phyloP scores from a whole-genome alignment of 1,140 invertebrate genomes.

The Colletes latitarsis region DNA sequence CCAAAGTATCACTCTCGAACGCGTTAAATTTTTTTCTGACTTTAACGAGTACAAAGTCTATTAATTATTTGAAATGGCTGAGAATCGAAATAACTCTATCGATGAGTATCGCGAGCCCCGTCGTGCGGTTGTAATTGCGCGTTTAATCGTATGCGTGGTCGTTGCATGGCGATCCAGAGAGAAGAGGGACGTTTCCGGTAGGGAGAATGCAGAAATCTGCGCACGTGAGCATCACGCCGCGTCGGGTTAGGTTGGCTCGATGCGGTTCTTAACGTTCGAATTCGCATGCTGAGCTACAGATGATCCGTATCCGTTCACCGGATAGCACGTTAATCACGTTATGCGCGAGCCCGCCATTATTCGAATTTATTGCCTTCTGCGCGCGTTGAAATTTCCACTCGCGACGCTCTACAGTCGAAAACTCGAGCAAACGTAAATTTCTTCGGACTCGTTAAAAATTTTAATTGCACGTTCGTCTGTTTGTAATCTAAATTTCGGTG shows the following conservation, averaged over 20 bases:
- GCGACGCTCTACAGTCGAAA: background rate
- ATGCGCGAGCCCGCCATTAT: background rate
- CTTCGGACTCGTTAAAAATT: too few relatives aligned
- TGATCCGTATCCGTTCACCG: constrained; percentile 26
- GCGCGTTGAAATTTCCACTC: background rate
- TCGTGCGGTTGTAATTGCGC: constrained; percentile 1
- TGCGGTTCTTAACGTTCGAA: background rate
- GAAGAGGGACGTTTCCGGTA: constrained; percentile 44
- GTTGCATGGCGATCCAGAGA: background rate
- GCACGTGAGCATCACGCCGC: constrained; percentile 8
- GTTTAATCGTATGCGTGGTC: constrained; percentile 23
- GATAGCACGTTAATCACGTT: constrained; percentile 24
- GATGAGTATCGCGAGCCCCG: background rate
- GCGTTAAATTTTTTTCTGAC: too few relatives aligned
- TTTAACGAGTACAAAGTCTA: too few relatives aligned
- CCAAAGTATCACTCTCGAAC: too few relatives aligned
- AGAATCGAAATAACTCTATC: background rate
- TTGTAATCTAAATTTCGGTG: too few relatives aligned
- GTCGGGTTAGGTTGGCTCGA: background rate
- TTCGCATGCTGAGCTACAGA: constrained; percentile 18
- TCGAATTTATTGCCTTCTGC: background rate
- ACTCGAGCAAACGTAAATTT: too few relatives aligned
- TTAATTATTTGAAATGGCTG: background rate
- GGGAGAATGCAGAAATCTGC: constrained; percentile 27
- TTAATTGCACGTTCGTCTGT: too few relatives aligned